Conservation (phyloP, 2,888 invertebrate species). For the Muscina levida region DNA sequence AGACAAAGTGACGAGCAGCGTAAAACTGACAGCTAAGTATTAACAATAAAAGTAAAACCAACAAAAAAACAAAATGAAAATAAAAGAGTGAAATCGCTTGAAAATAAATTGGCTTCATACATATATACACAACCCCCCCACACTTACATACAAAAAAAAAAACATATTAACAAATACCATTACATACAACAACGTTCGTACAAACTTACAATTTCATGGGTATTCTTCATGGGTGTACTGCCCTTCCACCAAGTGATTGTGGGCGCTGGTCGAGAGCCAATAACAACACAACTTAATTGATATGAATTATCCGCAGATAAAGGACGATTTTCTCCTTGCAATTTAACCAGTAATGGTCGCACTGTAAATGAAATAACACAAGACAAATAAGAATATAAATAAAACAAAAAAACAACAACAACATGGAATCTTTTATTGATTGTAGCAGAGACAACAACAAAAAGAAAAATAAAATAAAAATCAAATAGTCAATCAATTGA, state of each 20-base stretch:
- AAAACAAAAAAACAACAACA: not conserved
- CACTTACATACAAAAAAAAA: no score
- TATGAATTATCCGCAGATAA: constrained; percentile 87
- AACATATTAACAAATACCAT: no score
- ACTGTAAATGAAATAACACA: constrained; percentile 81
- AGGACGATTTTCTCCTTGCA: constrained; percentile 86
- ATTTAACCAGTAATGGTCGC: constrained; percentile 85
- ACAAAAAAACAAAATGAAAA: no score
- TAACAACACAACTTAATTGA: constrained; percentile 86
- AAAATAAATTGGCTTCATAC: not conserved
- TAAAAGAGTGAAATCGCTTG: not conserved
- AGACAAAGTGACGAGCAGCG: not conserved
- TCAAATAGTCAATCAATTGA: constrained; percentile 34
- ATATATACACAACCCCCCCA: no score
- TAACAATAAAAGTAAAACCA: no score
- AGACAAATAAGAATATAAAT: constrained; percentile 16
- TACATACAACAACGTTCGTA: not conserved
- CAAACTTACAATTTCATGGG: constrained; percentile 84
- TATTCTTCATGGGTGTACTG: constrained; percentile 84
- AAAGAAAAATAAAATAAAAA: not conserved
- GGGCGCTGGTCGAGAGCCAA: constrained; percentile 89
- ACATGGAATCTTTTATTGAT: not conserved
- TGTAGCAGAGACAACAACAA: constrained; percentile 2
- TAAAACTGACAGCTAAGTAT: no score
- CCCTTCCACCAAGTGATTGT: constrained; percentile 90